Conservation (phyloP, 2,888 invertebrate species). For the Cephus pygmeus region DNA sequence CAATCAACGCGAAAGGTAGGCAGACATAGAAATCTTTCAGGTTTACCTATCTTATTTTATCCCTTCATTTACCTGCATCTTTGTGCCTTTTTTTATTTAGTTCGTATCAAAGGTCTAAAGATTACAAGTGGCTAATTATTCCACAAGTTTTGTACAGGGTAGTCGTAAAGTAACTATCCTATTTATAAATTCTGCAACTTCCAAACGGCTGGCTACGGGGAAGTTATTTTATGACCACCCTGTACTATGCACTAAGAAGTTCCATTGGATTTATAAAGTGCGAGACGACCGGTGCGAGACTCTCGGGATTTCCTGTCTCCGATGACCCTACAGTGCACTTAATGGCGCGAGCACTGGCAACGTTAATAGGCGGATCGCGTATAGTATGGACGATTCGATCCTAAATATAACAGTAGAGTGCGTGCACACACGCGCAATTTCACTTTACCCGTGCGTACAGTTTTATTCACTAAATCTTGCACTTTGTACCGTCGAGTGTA, state of each 20-base stretch:
- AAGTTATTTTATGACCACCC: neutral
- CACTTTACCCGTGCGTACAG: neutral
- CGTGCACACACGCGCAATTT: neutral
- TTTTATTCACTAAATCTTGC: constrained; percentile 14
- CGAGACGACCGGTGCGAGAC: neutral
- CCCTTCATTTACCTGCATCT: neutral
- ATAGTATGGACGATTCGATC: neutral
- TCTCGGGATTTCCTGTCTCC: neutral
- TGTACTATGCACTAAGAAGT: neutral
- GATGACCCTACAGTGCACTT: neutral
- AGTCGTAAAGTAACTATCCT: neutral
- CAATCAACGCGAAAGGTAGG: constrained; percentile 43
- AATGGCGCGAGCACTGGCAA: neutral
- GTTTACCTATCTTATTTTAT: neutral
- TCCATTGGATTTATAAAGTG: neutral
- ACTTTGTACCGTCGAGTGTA: constrained; percentile 23
- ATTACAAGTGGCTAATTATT: neutral
- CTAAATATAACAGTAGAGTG: neutral
- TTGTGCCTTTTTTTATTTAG: neutral
- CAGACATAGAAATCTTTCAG: constrained; percentile 13
- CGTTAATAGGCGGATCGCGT: neutral
- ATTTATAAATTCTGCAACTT: neutral
- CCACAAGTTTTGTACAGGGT: neutral
- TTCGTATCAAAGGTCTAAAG: neutral
- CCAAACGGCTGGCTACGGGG: neutral